These are phyloP conservation scores for Rhincodon typus DNA, from an alignment of 2,797 vertebrate species.

Conservation along the genomic window DNA sequence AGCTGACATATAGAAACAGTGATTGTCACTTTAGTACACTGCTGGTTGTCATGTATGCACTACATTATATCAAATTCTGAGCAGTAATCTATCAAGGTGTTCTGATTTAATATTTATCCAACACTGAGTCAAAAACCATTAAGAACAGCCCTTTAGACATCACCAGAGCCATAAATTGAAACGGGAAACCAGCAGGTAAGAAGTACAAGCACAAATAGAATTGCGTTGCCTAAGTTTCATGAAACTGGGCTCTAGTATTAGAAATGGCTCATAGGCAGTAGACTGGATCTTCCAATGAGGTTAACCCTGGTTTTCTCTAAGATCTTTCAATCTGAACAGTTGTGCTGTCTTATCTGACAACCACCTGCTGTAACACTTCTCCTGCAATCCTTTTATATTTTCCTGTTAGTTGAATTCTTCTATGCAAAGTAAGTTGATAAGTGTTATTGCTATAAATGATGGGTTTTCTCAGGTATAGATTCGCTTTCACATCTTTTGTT, in stretches of 20 bases:
- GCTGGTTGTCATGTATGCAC: neutral
- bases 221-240: neutral
- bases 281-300: neutral
- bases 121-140: neutral
- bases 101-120: constrained; percentile 1
- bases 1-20: neutral
- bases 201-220: neutral
- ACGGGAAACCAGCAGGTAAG: neutral
- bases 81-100: neutral
- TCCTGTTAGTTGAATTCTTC: neutral
- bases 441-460: neutral
- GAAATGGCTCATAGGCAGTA: neutral
- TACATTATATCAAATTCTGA: neutral
- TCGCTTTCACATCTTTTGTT: neutral
- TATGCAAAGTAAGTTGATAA: neutral
- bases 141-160: neutral
- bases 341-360: neutral
- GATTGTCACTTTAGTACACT: constrained; percentile 11
- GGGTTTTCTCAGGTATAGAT: neutral
- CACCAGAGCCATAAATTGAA: neutral
- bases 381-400: neutral
- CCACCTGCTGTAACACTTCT: neutral
- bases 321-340: neutral
- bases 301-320: neutral
- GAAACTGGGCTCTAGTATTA: neutral